Conservation (phyloP, 2,113 vertebrate species). For the Zosterops lateralis region DNA sequence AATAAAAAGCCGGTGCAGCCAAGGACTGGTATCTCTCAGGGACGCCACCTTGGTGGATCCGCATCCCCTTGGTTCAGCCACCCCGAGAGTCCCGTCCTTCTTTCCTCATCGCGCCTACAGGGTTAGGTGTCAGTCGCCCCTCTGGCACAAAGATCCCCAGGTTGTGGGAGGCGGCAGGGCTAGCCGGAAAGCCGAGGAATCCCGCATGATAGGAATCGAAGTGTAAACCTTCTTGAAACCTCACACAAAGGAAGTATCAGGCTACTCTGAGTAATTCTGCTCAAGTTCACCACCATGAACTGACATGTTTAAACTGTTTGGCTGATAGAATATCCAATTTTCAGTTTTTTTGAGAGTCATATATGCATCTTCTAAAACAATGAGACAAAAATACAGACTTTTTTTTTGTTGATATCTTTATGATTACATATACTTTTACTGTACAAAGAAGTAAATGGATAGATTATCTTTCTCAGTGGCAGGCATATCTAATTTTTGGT, state of each 20-base stretch:
- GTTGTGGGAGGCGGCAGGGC: too few species aligned
- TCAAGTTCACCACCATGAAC: not conserved
- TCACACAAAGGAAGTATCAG: not conserved
- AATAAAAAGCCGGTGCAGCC: too few species aligned
- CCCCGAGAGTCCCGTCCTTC: too few species aligned
- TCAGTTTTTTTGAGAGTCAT: not conserved
- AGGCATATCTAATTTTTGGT: not conserved
- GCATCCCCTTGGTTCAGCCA: too few species aligned
- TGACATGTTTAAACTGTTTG: not conserved
- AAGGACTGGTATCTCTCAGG: too few species aligned
- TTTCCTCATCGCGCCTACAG: too few species aligned
- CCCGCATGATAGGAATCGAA: not conserved
- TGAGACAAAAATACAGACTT: not conserved
- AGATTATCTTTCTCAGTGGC: not conserved
- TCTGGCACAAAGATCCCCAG: too few species aligned
- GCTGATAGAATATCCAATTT: not conserved
- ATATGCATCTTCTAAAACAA: not conserved
- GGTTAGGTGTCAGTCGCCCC: too few species aligned
- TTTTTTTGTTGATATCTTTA: not conserved
- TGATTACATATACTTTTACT: not conserved
- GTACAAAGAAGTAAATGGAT: not conserved
- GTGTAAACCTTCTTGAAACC: not conserved
- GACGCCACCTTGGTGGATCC: too few species aligned
- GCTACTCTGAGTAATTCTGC: not conserved
- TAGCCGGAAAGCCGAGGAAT: too few species aligned